Conservation (phyloP, 53 echinoderm and acorn worm species). For the Paelopatides confundens region DNA sequence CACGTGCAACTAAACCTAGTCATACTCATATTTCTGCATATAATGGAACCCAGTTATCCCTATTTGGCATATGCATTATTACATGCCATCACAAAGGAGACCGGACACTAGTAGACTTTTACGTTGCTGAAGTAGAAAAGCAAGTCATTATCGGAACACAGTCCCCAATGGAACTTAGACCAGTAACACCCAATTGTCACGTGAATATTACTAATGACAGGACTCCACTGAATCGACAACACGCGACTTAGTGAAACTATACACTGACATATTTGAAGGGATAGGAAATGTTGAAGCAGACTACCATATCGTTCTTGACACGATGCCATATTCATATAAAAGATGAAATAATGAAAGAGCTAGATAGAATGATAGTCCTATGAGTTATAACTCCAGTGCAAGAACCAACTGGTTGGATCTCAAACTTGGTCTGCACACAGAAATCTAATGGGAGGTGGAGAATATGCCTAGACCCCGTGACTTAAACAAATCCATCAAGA, state of each 20-base stretch:
- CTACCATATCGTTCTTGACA: slow-evolving; percentile 27
- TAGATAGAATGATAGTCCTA: slow-evolving; percentile 48
- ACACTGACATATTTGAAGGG: slow-evolving; percentile 52
- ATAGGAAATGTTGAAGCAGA: slow-evolving; percentile 41
- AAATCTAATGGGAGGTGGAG: slow-evolving; percentile 30
- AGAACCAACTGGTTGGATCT: slow-evolving; percentile 56
- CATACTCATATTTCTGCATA: slow-evolving; percentile 59
- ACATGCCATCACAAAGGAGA: not conserved
- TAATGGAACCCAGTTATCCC: slow-evolving; percentile 59
- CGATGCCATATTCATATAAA: slow-evolving; percentile 50
- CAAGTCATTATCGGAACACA: slow-evolving; percentile 17
- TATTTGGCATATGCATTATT: slow-evolving; percentile 30
- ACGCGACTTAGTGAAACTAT: not conserved
- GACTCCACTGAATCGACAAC: no score
- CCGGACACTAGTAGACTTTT: not conserved
- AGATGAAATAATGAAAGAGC: slow-evolving; percentile 60
- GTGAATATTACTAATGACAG: no score
- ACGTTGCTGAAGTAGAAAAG: not conserved
- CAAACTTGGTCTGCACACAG: no score
- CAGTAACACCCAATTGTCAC: not conserved
- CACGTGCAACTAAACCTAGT: not conserved
- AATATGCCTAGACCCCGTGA: slow-evolving; percentile 84
- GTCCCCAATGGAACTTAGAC: not conserved
- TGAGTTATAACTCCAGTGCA: slow-evolving; percentile 43
- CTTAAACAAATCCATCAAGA: slow-evolving; percentile 67